Base-by-base conservation (phyloP, 2,797 vertebrate genomes). In the Gambelia wislizenii region DNA sequence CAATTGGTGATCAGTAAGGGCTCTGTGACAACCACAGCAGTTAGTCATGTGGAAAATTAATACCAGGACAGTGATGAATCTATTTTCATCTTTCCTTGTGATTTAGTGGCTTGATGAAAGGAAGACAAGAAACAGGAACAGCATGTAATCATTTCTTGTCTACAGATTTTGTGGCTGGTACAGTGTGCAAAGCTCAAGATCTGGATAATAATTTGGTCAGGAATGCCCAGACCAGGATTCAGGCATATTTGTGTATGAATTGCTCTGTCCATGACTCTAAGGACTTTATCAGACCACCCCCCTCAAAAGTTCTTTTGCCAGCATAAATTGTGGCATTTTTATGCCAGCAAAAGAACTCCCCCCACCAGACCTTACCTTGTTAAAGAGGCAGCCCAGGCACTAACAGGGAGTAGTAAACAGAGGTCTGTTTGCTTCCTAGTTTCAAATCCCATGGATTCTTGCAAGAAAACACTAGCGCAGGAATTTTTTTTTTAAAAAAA, bases 21-120 rank as follows among this genome's bases (percentile, higher is more conserved):
- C 87, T 69, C 87, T 84, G 87, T 89, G 87, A 84, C 81, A 84
- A 83, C 74, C 44, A 16, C 72, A 75, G 81, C 59, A 70, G 72
- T 77, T 89, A 83, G 47, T 84, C 87, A 84, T 69, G 87, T 89
- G 80, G 87, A 89, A 89, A 89, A 89, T 89, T 89, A 89, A 89
- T 84, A 84, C 87, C 49, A 77, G 74, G 81, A 89, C 87, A 89
- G 87, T 89, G 81, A 89, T 89, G 87, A 89, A 89, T 89, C 87
- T 84, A 84, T 89, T 89, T 81, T 69, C 74, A 89, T 89, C 47
- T 52, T 84, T 67, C 87, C 80, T 83, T 42, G 44, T 83, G 61
- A 75, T 78, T 89, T 89, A 84, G 44, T 47, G 20, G 47, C 59
- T 84, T 69, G 81, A 84, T 87, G 86, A 78, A 89, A 77, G 81